Evolutionary conservation across 1,140 invertebrate genomes (phyloP).

Genomic region (Telenomus remus): DNA sequence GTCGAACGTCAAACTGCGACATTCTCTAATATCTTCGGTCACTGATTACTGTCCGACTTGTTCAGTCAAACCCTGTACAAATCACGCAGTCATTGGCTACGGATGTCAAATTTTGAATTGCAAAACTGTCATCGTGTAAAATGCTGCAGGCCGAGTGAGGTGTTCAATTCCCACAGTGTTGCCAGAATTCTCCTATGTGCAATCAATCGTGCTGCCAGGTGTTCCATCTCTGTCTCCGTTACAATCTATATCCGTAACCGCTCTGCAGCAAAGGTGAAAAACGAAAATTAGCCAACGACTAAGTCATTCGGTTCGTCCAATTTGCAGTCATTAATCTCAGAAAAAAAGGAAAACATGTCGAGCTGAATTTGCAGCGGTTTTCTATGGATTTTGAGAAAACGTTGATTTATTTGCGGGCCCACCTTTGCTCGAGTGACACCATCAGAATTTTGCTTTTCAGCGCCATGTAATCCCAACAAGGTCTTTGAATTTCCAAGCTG

Average conservation of each 20-base stretch:
- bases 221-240: constrained; percentile 22
- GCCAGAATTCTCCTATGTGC: constrained; percentile 31
- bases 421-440: constrained; percentile 14
- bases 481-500: constrained; percentile 17
- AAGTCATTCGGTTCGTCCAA: neutral
- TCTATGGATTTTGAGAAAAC: neutral
- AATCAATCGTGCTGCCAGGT: constrained; percentile 42
- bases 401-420: neutral
- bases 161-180: constrained; percentile 26
- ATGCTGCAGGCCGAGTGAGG: constrained; percentile 10
- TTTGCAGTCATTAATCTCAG: neutral
- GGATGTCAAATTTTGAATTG: constrained; percentile 48
- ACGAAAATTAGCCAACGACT: constrained; percentile 13
- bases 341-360: too few species aligned
- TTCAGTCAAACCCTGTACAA: constrained; percentile 30
- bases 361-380: neutral
- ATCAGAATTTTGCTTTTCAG: constrained; percentile 33
- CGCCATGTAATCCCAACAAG: constrained; percentile 17
- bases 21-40: constrained; percentile 14
- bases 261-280: constrained; percentile 3
- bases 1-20: neutral
- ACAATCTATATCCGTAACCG: constrained; percentile 11
- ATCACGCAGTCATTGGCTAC: constrained; percentile 39
- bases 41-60: constrained; percentile 22
- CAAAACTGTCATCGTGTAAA: constrained; percentile 47